Evolutionary conservation across 1,140 invertebrate genomes (phyloP).

Genomic region (Drosophila ohnishii): DNA sequence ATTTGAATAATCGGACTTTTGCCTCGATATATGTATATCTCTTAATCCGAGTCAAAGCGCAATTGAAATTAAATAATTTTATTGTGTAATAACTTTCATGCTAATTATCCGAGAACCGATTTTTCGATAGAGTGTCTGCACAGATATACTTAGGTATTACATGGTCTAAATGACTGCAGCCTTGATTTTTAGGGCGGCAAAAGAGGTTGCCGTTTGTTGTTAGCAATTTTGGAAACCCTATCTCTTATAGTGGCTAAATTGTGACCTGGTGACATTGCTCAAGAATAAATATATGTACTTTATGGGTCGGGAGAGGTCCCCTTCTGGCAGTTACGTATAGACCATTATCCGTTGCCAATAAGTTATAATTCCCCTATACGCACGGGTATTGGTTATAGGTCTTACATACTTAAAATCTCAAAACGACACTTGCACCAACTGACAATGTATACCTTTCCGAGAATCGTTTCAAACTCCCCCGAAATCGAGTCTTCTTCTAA

Average conservation of each 20-base stretch:
- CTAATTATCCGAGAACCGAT: too few relatives aligned
- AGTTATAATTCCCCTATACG: neutral
- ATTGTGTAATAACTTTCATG: too few relatives aligned
- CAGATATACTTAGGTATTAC: too few relatives aligned
- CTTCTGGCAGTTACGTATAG: neutral
- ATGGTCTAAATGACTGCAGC: too few relatives aligned
- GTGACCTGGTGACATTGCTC: neutral
- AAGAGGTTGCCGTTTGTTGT: neutral
- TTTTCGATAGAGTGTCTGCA: too few relatives aligned
- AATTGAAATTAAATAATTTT: too few relatives aligned
- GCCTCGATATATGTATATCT: too few relatives aligned
- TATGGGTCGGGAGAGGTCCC: too few relatives aligned
- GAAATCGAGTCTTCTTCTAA: neutral
- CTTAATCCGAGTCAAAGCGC: too few relatives aligned
- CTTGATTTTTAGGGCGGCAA: too few relatives aligned
- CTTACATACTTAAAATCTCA: neutral
- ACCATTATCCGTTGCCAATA: neutral
- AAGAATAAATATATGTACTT: neutral
- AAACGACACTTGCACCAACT: neutral
- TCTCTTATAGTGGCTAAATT: neutral
- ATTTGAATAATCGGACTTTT: too few relatives aligned
- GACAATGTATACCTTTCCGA: neutral
- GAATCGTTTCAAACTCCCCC: neutral
- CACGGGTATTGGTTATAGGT: neutral
- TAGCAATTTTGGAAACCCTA: neutral